These are phyloP conservation scores for Heliconius ethilla DNA, from an alignment of 2,888 invertebrate species.

Conservation along the genomic window DNA sequence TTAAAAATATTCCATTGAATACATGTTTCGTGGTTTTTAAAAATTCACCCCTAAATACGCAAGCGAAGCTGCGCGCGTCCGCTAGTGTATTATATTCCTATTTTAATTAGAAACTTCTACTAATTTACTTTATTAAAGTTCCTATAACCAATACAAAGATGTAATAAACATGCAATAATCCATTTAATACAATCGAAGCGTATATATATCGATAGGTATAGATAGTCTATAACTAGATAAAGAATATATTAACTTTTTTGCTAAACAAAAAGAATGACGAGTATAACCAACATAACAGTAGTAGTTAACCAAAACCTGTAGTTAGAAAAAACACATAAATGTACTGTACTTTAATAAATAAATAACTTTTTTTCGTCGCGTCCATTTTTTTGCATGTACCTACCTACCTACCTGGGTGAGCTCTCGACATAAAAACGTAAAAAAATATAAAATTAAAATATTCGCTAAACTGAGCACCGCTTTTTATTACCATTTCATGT, in stretches of 20 bases:
- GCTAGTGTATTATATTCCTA: too few relatives aligned
- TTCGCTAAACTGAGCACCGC: constrained; percentile 10
- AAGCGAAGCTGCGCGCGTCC: too few relatives aligned
- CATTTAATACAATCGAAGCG: background rate
- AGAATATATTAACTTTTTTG: background rate
- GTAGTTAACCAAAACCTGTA: background rate
- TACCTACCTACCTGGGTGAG: constrained; percentile 1
- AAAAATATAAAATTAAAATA: constrained; percentile 17
- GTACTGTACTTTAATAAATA: background rate
- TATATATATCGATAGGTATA: background rate
- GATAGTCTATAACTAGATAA: background rate
- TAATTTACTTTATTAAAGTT: background rate
- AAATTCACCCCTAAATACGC: too few relatives aligned
- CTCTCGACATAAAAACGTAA: constrained; percentile 12
- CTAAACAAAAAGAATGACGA: background rate
- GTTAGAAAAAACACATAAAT: constrained; percentile 1
- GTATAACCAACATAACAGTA: background rate
- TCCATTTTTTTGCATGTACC: background rate
- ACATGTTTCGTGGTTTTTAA: too few relatives aligned
- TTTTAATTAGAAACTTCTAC: background rate
- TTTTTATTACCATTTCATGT: constrained; percentile 4
- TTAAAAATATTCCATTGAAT: too few relatives aligned
- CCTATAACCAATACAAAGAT: background rate
- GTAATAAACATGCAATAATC: background rate
- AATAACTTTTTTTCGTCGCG: constrained; percentile 1